Base-by-base conservation (phyloP, 2,113 vertebrate species). In the Condylura cristata region DNA sequence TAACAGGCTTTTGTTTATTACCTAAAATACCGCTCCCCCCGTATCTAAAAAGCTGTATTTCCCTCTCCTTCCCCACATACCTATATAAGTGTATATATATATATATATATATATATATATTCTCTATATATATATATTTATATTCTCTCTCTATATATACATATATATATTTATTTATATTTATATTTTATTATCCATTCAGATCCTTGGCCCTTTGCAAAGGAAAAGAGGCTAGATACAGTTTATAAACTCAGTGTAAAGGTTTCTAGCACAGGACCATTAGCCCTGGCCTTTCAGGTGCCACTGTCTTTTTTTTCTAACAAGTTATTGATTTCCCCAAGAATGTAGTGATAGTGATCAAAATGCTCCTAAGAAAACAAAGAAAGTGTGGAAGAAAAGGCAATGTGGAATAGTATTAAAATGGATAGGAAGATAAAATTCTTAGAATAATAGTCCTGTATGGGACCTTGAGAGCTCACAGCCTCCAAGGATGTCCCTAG, bases 361-460 rank as follows among this genome's bases (percentile, higher is more conserved):
- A 95, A 96, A 96, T 58, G 53, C 56, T 61, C 34, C 91, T 94
- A 86, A 95, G 86, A 94, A 89, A 94, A 95, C 90, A 68, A 94
- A 95, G 66, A 83, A 86, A 87, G 66, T 37, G 71, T 37, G 71
- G 41, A 56, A 90, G 41, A 65, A 89, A 82, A 93, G n/a, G 9
- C 4, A 12, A 58, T 32, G 60, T n/a, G 26, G n/a, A 53, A 53
- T 10, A 76, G 28, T 32, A 75, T 75, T 83, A 60, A 93, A 58
- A 53, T 46, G 6, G 41, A 58, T 96, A 95, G 20, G 39, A 92
- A 93, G 70, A 92, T 63, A 92, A 37, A 87, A 82, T 39, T 74
- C 44, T 85, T 79, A 92, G 56, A 80, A 74, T 81, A 94, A n/a
- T 8, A 86, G 28, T 68, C 30, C 30, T 60, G 24, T 30, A 5